Evolutionary conservation across 2,888 invertebrate species (phyloP), one percentile per base, ranked within the genome.

Genomic region (Limnephilus marmoratus): DNA sequence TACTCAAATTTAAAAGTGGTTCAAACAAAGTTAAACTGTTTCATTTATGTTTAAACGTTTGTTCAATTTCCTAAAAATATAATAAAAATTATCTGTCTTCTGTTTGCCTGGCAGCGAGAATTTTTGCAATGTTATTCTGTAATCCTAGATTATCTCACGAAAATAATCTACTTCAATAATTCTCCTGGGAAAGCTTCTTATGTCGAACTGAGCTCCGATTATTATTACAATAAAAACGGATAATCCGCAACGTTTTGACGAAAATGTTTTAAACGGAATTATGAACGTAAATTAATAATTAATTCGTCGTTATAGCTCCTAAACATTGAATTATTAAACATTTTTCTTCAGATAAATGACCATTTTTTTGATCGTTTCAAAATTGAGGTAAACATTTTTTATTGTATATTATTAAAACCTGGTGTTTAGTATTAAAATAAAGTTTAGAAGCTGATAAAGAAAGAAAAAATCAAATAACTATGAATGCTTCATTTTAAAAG

Each of bases 121-220:
- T 68, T 88, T 82, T 34, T 82, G 82, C 24, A 31, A 82, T 18
- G 82, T 82, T 34, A 82, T 82, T 82, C 34, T 82, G 34, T 82
- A 82, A 82, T 82, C 82, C 82, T 18, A 82, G 82, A 82, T 82
- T 31, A 88, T 88, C 88, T 13, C 31, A 34, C 37, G 88, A 68
- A 88, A 53, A 68, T 88, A 88, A 88, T 88, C 88, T 53, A 88
- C 88, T 88, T 68, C 88, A 88, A 88, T 88, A 88, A 88, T 88
- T 68, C 68, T 88, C 82, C 82, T 31, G 34, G 88, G 13, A 88
- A 68, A 88, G 88, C 88, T 82, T 68, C 88, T 88, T 88, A 88
- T 34, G 88, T 68, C 88, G 29, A 45, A 88, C 88, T 68, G 68
- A 68, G 88, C 88, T 13, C 88, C 49, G 88, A 45, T 88, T 88